Evolutionary conservation across 1,140 invertebrate species (phyloP), one percentile per base, ranked within the genome.

Genomic region (Drosophila malerkotliana): DNA sequence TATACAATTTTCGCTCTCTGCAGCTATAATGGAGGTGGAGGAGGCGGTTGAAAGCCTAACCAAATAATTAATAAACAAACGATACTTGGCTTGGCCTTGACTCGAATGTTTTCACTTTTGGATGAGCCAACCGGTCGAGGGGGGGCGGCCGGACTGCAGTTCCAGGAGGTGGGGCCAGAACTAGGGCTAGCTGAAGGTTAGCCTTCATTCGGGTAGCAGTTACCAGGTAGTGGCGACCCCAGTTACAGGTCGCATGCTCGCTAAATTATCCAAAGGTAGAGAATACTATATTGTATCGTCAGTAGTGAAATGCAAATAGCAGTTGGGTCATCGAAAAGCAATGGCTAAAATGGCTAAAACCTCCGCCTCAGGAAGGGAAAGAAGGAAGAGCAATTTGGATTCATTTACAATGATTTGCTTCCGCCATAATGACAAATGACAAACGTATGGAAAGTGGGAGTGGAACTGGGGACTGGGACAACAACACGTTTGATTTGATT

Each of bases 31-130:
- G 32, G 26, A 30, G 9, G 3, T 0, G 10, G 3, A 24, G 8
- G 63, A 28, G 51, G 41, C 49, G 51, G 41, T 21, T 52, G 34
- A 64, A 82, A 68, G 63, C 32, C 59, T 75, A 88, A 69, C 69
- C 78, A 82, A 84, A 82, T 87, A 87, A 87, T 87, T 82, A 81
- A 88, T 87, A 78, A 81, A 78, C 71, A 85, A 80, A 75, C 34
- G 56, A 47, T 53, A 57, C 18, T 49, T 47, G 39, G 54, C 55
- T 64, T 79, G 83, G 57, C 83, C 82, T 88, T 87, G 82, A 76
- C 71, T 75, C 21, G 59, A 72, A 64, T 77, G 58, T 63, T 83
- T 67, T 61, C 59, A 79, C 64, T 49, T 67, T 72, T 73, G 76
- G 69, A 54, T 72, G 68, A 60, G 53, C 32, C 52, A 18, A 18